Evolutionary conservation across 2,888 invertebrate genomes (phyloP), one percentile per base, ranked within the genome.

Genomic region (Cryptocheilus praepositus): DNA sequence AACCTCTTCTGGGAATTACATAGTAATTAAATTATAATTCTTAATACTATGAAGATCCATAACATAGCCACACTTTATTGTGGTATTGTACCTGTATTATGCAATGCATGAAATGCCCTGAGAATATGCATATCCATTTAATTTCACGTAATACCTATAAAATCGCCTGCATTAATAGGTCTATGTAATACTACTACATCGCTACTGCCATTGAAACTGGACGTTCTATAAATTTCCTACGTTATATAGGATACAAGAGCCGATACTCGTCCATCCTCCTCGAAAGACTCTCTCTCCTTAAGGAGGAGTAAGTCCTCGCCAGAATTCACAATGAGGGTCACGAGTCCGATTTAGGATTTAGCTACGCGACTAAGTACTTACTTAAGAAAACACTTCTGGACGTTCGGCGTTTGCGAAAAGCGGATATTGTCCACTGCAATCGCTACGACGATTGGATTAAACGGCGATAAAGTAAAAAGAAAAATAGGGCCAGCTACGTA

Each of bases 341-440:
- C 65, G 45, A 73, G 55, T 58, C 60, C 73, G 64, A 64, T 67
- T 72, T 74, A 64, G 72, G 66, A 74, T 77, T 77, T 77, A 70
- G 62, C 70, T 77, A 67, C 51, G 66, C 71, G 64, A 66, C 69
- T 78, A 75, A 73, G 75, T 78, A 73, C 64, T 74, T 65, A 58
- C 73, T 75, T 75, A 71, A 70, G 73, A 70, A 73, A 78, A 78
- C 71, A 70, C 67, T 58, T 7, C 52, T 44, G 53, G 19, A 15
- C 49, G 18, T 22, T 19, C 19, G 46, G 44, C 53, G 25, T 44
- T 54, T 7, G 54, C n/a, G 55, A 65, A 60, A 61, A 36, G 36
- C 36, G 36, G 36, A 55, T 61, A 55, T 51, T 61, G 68, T 73
- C 53, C 64, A 56, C 53, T 54, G 25, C 15, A 57, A 54, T 36